Base-by-base conservation (phyloP, 2,113 vertebrate species). In the Labrus mixtus region DNA sequence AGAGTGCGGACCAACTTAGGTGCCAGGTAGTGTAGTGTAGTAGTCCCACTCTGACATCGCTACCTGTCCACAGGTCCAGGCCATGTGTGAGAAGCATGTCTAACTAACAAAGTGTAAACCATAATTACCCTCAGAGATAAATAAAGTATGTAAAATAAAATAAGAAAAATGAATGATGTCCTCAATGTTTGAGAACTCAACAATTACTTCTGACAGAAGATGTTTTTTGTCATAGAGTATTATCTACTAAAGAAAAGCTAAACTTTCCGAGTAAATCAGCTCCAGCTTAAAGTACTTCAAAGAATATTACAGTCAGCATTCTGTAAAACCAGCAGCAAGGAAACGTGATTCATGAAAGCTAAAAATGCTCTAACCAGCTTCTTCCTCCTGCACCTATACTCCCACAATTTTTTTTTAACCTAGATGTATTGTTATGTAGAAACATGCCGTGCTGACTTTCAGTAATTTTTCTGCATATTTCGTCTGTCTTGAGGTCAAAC, bases 401-500 rank as follows among this genome's bases (percentile, higher is more conserved):
- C 6, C 2, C 17, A 19, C 1, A 25, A 58, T 23, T 36, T 50
- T 51, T 48, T 19, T 67, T 66, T 76, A 78, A 84, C 75, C 59
- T 36, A 73, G 29, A 78, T 74, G 46, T 63, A 79, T 83, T 69
- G 83, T 79, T 48, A 61, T 68, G 43, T 63, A 70, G 69, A 81
- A 68, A 80, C 77, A 75, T 57, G 41, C 29, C 64, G 62, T 1
- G 15, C 76, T 70, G 81, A 79, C 75, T 79, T 82, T 75, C 48
- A 75, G 43, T 78, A 56, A 53, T 83, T 87, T 82, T 73, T 51
- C 54, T 50, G 65, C 74, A 77, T 78, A 81, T 86, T 87, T 59
- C 6, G 20, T 86, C 73, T 78, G 82, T 86, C 82, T 91, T 72
- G 76, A 85, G 90, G 84, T 91, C 86, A 81, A 89, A 83, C 68